phyloP scores from a whole-genome alignment of 1,140 invertebrate species.

The Aphis craccivora region DNA sequence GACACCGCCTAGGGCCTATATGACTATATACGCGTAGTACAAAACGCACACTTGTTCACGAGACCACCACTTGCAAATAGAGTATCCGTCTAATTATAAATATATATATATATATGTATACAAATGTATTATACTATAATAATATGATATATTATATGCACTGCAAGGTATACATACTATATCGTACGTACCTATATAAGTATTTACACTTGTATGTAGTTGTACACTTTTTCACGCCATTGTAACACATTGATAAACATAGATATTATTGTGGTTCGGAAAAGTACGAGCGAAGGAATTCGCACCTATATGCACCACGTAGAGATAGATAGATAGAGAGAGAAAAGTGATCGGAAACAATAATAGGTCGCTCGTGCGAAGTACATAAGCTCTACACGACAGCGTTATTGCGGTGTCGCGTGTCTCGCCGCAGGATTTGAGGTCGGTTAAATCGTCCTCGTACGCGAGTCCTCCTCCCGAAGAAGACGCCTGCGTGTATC shows the following conservation, averaged over 20 bases:
- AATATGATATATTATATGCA: background rate
- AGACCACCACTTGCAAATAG: slow-evolving; percentile 9
- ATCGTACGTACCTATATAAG: too few species aligned
- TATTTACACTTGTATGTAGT: background rate
- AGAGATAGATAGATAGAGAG: background rate
- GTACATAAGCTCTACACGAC: background rate
- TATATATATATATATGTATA: too few species aligned
- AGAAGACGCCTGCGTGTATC: background rate
- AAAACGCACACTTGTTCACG: background rate
- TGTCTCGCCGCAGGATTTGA: slow-evolving; percentile 41
- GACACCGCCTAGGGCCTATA: background rate
- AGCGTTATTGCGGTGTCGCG: background rate
- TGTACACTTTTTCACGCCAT: background rate
- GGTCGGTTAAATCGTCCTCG: slow-evolving; percentile 19
- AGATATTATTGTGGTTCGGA: background rate
- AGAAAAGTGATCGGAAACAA: background rate
- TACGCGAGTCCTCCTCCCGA: background rate
- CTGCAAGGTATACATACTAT: too few species aligned
- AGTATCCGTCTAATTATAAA: background rate
- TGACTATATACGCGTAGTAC: background rate
- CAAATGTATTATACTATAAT: background rate
- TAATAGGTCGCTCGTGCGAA: background rate
- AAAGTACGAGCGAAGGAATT: background rate
- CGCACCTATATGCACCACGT: background rate
- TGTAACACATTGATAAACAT: background rate